Base-by-base conservation (phyloP, 2,113 vertebrate genomes). In the Psittacara wagleri region DNA sequence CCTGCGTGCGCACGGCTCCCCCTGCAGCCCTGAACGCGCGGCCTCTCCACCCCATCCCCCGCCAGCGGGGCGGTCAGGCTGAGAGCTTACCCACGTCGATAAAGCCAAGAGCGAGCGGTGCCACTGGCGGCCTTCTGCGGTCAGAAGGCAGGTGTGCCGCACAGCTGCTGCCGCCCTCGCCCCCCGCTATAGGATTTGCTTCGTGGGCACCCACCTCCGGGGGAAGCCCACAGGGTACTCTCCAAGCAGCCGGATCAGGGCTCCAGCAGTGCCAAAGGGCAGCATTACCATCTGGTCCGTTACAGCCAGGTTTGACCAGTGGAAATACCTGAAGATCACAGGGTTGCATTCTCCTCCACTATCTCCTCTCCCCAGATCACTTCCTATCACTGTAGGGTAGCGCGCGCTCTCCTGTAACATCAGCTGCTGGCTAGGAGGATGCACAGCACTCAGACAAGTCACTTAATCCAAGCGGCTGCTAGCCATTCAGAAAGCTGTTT, bases 1-100 rank as follows among this genome's bases (percentile, higher is more conserved):
- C 33, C 55, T 59, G 33, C 13, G 55, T n/a, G 55, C 35, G 22
- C 66, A 72, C 20, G 72, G 59, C 67, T 74, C 74, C 67, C 72
- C 23, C 74, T 51, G 37, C 64, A 6, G 84, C 46, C 41, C 49
- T 3, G 14, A 35, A 3, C 3, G 52, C 24, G 2, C n/a, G 33
- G 57, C 59, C 23, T 25, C 59, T 17, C 23, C n/a, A 4, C 33
- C 39, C 11, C 19, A n/a, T 22, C 6, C 29, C 13, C 29, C 52
- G 3, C 2, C 28, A 1, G 79, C 37, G 3, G 48, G 6, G 43
- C 13, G 0, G 51, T 9, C 64, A 1, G 43, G 7, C 75, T 2
- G 43, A 6, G n/a, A 28, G 7, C 25, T 5, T 7, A 7, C n/a
- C 4, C 5, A 19, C 1, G 11, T 13, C 46, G 1, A 1, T 3